phyloP scores from a whole-genome alignment of 37 sponge, comb jelly and placozoan genomes.

The Aphrocallistes beatrix region DNA sequence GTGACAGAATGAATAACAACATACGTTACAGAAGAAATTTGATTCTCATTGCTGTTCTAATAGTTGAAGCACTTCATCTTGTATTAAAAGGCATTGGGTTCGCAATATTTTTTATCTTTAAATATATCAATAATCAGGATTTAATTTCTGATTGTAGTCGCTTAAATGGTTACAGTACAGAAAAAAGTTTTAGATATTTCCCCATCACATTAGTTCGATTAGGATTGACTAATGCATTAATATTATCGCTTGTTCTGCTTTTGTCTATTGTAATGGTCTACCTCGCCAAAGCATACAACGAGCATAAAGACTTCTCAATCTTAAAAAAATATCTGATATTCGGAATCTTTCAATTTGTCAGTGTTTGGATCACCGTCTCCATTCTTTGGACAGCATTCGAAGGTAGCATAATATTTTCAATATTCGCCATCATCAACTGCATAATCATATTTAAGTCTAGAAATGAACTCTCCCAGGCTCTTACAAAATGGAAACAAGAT shows the following conservation, averaged over 20 bases:
- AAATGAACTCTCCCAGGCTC: neutral
- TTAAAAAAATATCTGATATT: neutral
- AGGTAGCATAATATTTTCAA: neutral
- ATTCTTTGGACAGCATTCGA: neutral
- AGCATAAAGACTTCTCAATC: neutral
- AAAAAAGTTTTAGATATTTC: neutral
- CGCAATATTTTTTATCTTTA: neutral
- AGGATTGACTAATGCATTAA: neutral
- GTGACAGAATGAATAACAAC: neutral
- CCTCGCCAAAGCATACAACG: neutral
- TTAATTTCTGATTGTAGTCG: neutral
- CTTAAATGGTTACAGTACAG: neutral
- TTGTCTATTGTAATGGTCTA: neutral
- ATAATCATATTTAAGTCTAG: neutral
- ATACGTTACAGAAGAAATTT: neutral
- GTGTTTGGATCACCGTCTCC: neutral
- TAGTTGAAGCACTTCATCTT: slow-evolving; percentile 1
- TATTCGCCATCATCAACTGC: neutral
- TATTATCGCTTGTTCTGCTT: neutral
- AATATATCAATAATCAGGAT: neutral
- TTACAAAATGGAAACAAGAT: neutral
- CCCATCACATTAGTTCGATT: neutral
- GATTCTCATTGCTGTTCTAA: neutral
- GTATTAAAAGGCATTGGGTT: neutral
- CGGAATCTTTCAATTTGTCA: neutral